These are phyloP conservation scores for Lomographa bimaculata DNA, from an alignment of 2,888 invertebrate genomes.

Conservation along the genomic window DNA sequence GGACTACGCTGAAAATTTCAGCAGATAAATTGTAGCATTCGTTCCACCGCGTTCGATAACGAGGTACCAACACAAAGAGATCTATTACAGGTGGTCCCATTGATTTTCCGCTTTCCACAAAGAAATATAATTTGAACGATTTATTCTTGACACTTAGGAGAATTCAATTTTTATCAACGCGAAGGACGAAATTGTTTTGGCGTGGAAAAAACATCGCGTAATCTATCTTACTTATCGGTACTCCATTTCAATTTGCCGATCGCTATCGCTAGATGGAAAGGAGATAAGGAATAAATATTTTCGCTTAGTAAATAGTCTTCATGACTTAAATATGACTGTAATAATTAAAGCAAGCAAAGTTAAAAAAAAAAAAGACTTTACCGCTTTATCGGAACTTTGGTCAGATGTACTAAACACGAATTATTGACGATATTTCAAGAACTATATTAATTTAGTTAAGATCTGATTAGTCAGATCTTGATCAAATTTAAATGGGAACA, in stretches of 20 bases:
- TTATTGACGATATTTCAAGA: no score
- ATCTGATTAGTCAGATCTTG: no score
- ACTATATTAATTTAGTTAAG: no score
- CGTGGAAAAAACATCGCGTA: conserved; percentile 2
- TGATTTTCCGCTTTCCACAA: conserved; percentile 19
- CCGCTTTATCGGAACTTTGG: no score
- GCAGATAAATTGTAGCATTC: conserved; percentile 36
- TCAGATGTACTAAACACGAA: no score
- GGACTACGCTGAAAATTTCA: conserved; percentile 25
- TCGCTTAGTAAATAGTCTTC: no score
- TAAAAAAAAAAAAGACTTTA: no score
- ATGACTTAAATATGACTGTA: no score
- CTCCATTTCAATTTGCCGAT: conserved; percentile 3
- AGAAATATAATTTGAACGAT: conserved; percentile 14
- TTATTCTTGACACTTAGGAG: conserved; percentile 8
- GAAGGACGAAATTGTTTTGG: conserved; percentile 1
- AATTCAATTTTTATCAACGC: conserved; percentile 8
- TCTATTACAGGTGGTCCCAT: conserved; percentile 23
- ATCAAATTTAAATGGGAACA: no score
- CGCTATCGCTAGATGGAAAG: no score
- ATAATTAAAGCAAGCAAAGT: no score
- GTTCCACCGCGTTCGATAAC: conserved; percentile 35
- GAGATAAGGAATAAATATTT: no score
- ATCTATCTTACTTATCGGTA: conserved; percentile 1
- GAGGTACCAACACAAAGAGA: conserved; percentile 32